A percentile compares a stretch with the other conserved stretches of the same genome.
Evolutionary conservation across 2,888 invertebrate genomes (phyloP).

Genomic region (Xestia sexstrigata): DNA sequence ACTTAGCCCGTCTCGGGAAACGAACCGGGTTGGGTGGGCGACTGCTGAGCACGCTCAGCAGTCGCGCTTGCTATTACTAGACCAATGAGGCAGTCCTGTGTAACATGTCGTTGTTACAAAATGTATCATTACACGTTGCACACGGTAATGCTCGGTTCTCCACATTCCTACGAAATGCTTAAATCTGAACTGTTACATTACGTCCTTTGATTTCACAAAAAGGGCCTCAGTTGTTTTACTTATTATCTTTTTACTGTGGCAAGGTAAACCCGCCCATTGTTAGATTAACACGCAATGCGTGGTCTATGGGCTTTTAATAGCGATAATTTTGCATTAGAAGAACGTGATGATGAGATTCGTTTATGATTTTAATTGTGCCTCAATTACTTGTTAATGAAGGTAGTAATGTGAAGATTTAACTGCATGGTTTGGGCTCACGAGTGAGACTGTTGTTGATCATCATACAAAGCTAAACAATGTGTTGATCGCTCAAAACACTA

Average conservation of each 20-base stretch:
- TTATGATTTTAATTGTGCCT: constrained; percentile 1
- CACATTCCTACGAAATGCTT: neutral
- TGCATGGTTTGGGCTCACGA: neutral
- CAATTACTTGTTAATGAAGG: neutral
- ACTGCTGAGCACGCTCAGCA: too few relatives aligned
- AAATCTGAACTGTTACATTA: neutral
- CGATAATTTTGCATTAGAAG: constrained; percentile 22
- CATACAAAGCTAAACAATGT: neutral
- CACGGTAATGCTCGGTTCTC: neutral
- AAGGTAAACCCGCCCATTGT: constrained; percentile 35
- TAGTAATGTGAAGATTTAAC: neutral
- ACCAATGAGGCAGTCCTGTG: too few relatives aligned
- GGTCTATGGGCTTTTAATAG: constrained; percentile 29
- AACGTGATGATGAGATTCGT: constrained; percentile 12
- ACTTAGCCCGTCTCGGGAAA: too few relatives aligned
- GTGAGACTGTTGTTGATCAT: neutral
- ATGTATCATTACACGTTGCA: neutral
- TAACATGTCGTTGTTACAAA: neutral
- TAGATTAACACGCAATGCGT: constrained; percentile 38
- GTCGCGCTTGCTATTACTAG: too few relatives aligned
- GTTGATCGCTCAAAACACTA: neutral
- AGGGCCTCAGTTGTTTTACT: neutral
- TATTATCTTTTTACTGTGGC: neutral
- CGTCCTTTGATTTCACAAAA: neutral
- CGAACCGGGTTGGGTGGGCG: too few relatives aligned